Base-by-base conservation (phyloP, 2,113 vertebrate species). In the Hypanus sabinus region DNA sequence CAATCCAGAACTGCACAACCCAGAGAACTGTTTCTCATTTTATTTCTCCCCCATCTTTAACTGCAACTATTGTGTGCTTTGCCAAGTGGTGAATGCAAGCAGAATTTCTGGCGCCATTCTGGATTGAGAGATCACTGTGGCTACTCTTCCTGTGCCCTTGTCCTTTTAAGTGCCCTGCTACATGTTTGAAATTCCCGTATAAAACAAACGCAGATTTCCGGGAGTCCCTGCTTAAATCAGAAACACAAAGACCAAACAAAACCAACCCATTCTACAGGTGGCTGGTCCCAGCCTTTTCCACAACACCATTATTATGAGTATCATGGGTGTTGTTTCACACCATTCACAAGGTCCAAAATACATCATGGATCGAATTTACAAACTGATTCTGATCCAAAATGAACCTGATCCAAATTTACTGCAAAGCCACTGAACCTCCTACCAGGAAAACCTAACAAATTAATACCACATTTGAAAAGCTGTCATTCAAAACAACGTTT, bases 21-120 rank as follows among this genome's bases (percentile, higher is more conserved):
- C 85, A 88, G 57, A 90, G 85, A 65, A 14, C 85, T 90, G 85
- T 68, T 90, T 90, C 38, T 65, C n/a, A 90, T 90, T 90, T 90
- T 30, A 65, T 90, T 90, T 90, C 60, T 33, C n/a, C 60, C 68
- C 12, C 85, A 65, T 33, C 16, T n/a, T 65, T 65, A 33, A 90
- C 85, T 65, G 57, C 33, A 68, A 6, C 62, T 65, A 30, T 30
- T 90, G 30, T 33, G 27, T 90, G 30, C n/a, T 18, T 36, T 90
- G 85, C 85, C 85, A 90, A 90, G 16, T n/a, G 60, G 85, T 88
- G 62, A 30, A 88, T 5, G 12, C 85, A 65, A 73, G 85, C 62
- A 65, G 60, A 8, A 36, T 65, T 65, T 65, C 85, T 68, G 85
- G 60, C 30, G 30, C 60, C 85, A 90, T 90, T 33, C 60, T 33